Evolutionary conservation across 2,888 invertebrate species (phyloP), one percentile per base, ranked within the genome.

Genomic region (Rhopalosiphum nymphaeae): DNA sequence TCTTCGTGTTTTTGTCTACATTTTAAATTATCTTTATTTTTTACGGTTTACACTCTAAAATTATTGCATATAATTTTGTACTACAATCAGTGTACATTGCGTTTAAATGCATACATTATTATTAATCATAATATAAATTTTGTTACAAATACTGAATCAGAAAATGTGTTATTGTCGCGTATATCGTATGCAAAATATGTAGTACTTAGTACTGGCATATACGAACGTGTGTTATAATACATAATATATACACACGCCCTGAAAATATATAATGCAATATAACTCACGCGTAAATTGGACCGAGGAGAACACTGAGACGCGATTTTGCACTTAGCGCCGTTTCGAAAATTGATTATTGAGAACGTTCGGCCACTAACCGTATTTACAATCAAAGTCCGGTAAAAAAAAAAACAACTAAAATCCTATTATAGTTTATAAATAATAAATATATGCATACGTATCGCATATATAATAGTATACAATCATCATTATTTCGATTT

Each of bases 261-360:
- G 21, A 21, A 36, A 36, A 21, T 78, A 21, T 78, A 78, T 78
- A 42, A 78, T 21, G 36, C 21, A 36, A 36, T 78, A 78, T 78
- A 78, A 36, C 36, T 36, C 11, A 3, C 21, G 36, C 36, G 21
- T 78, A 78, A 78, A 78, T 78, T 46, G 29, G 49, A 87, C 87
- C 87, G 2, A n/a, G 0, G n/a, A n/a, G 21, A 87, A 49, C 49
- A 44, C 26, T 2, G 87, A 87, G 49, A 87, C 87, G 87, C 1
- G 87, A 21, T 87, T 87, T 87, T 87, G 87, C 87, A 87, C 87
- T 87, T 87, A 49, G 87, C 21, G 87, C n/a, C 86, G 46, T 16
- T 49, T 29, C 46, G 46, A 49, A 49, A 87, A 87, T 87, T 49
- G 87, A 87, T 49, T 87, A n/a, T 87, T 13, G 46, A n/a, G 29